Evolutionary conservation across 2,888 invertebrate genomes (phyloP).

Genomic region (Copidosoma aretas): DNA sequence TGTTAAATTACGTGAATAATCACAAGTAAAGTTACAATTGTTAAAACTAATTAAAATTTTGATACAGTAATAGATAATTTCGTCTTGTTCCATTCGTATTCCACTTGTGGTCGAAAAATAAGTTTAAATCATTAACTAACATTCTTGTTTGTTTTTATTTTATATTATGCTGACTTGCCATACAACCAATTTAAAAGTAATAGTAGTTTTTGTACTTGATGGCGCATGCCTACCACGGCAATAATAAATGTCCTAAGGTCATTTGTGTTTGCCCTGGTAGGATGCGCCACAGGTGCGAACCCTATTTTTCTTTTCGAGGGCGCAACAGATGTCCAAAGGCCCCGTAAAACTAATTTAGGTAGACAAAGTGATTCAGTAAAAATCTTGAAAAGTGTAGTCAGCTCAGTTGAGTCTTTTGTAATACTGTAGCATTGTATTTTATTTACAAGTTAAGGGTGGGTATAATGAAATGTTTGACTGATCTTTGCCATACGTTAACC

Average conservation of each 20-base stretch:
- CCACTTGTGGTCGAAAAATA: not conserved
- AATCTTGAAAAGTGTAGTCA: not conserved
- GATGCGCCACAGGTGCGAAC: no score
- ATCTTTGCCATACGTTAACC: slow-evolving; percentile 45
- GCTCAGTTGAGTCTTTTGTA: not conserved
- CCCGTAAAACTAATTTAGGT: no score
- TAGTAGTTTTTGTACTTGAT: no score
- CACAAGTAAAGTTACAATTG: slow-evolving; percentile 32
- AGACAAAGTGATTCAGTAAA: no score
- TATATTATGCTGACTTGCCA: not conserved
- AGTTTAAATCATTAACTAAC: not conserved
- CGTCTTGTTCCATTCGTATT: not conserved
- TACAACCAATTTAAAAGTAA: no score
- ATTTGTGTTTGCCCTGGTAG: no score
- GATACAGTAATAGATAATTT: slow-evolving; percentile 13
- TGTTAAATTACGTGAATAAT: slow-evolving; percentile 22
- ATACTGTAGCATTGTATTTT: not conserved
- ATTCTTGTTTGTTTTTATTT: not conserved
- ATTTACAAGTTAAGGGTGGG: slow-evolving; percentile 21
- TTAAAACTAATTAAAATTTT: slow-evolving; percentile 33
- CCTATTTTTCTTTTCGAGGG: no score
- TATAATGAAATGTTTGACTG: slow-evolving; percentile 41
- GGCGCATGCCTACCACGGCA: no score
- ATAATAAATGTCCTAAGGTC: no score
- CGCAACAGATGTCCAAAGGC: no score